Percentiles rank a stretch among this genome's conserved stretches.
These are phyloP conservation scores for Pimpla rufipes DNA, from an alignment of 2,888 invertebrate genomes.

Conservation along the genomic window DNA sequence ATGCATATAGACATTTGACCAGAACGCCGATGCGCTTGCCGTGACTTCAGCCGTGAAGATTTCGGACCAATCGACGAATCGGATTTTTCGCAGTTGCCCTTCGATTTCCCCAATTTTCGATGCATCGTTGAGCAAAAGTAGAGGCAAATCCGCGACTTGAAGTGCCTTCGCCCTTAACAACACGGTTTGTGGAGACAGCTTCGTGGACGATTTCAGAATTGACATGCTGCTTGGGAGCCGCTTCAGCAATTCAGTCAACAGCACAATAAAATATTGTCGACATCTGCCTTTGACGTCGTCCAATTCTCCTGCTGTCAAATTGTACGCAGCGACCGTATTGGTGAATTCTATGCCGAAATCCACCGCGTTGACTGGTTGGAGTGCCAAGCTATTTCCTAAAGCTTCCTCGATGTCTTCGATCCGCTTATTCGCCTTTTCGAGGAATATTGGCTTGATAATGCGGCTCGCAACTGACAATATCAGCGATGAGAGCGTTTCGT, in stretches of 20 bases:
- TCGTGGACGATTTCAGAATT: constrained; percentile 17
- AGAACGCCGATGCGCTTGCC: too few species aligned
- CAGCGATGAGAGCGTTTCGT: constrained; percentile 63
- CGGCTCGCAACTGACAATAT: constrained; percentile 61
- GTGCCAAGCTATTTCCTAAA: not conserved
- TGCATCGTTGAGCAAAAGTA: too few species aligned
- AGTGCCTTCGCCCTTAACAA: too few species aligned
- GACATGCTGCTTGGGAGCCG: constrained; percentile 47
- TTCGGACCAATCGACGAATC: too few species aligned
- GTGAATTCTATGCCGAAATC: constrained; percentile 58
- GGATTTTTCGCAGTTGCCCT: too few species aligned
- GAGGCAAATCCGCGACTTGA: too few species aligned
- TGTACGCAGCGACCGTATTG: constrained; percentile 33
- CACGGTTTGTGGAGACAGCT: too few species aligned
- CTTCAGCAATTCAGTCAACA: constrained; percentile 47
- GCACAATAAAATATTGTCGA: constrained; percentile 55
- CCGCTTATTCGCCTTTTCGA: constrained; percentile 26
- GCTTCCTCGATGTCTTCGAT: constrained; percentile 22
- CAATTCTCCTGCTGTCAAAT: constrained; percentile 48
- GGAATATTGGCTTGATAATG: constrained; percentile 48
- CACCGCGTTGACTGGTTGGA: constrained; percentile 18
- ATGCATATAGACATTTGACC: too few species aligned
- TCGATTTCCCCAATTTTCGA: too few species aligned
- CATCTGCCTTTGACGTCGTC: constrained; percentile 61
- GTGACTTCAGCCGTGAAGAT: too few species aligned